phyloP scores from a whole-genome alignment of 2,113 vertebrate species.

The Microtus pennsylvanicus region DNA sequence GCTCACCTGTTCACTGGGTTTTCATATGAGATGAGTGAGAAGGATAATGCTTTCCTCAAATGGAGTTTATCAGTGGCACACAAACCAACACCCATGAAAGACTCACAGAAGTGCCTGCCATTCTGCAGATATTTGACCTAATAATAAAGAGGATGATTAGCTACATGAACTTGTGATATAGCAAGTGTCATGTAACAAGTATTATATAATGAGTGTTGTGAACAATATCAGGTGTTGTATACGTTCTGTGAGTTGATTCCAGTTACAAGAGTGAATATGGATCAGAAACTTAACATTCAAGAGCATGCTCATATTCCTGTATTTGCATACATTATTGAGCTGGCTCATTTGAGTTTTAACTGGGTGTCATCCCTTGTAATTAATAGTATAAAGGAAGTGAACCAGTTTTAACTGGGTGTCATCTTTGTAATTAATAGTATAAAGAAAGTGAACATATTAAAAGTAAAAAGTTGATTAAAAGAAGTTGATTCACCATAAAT shows the following conservation, averaged over 20 bases:
- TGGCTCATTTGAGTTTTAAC: not conserved
- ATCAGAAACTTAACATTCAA: not conserved
- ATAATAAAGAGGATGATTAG: not conserved
- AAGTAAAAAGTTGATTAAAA: not conserved
- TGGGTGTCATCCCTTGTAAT: not conserved
- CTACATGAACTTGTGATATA: not conserved
- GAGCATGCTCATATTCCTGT: not conserved
- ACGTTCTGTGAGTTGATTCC: constrained; percentile 10
- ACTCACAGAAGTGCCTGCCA: not conserved
- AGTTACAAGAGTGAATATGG: not conserved
- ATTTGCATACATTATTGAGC: not conserved
- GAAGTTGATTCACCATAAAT: not conserved
- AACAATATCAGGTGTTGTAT: not conserved
- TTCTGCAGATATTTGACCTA: not conserved
- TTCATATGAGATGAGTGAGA: not conserved
- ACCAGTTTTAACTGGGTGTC: not conserved
- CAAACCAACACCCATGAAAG: not conserved
- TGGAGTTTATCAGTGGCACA: not conserved
- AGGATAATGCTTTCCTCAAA: not conserved
- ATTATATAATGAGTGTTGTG: not conserved
- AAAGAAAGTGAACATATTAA: not conserved
- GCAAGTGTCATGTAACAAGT: not conserved
- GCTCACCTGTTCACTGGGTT: not conserved
- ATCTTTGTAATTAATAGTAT: not conserved
- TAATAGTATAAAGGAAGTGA: not conserved